A percentile compares a stretch with the other conserved stretches of the same genome.
Conservation (phyloP, 1,140 invertebrate species). For the Thalassaphorura encarpata region DNA sequence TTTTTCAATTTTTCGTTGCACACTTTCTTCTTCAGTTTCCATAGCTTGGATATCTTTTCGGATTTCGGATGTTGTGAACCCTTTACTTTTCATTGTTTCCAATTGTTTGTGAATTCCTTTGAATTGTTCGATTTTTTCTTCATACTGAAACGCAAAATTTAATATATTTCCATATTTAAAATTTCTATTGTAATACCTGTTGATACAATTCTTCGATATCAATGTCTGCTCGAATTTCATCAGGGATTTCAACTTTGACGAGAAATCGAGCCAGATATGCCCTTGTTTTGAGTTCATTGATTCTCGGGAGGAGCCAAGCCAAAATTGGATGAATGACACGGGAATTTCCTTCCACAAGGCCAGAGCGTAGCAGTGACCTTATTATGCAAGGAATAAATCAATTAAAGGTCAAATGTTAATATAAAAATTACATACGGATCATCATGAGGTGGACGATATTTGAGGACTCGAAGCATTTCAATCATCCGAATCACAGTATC, state of each 20-base stretch:
- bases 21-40: constrained; percentile 73
- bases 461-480: constrained; percentile 51
- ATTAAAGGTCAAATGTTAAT: constrained; percentile 12
- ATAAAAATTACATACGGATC: constrained; percentile 31
- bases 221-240: constrained; percentile 64
- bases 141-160: too few species aligned
- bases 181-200: too few species aligned
- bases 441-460: constrained; percentile 55
- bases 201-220: constrained; percentile 60
- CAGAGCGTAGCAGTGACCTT: constrained; percentile 50
- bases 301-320: constrained; percentile 62
- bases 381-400: constrained; percentile 21
- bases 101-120: constrained; percentile 66
- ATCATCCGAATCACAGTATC: constrained; percentile 53
- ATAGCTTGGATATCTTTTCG: constrained; percentile 69
- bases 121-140: constrained; percentile 67
- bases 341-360: constrained; percentile 53
- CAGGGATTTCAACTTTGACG: constrained; percentile 68
- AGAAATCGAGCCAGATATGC: constrained; percentile 67
- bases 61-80: constrained; percentile 50
- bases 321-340: constrained; percentile 67
- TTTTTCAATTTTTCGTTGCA: constrained; percentile 54
- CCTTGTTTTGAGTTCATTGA: constrained; percentile 62
- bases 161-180: too few species aligned
- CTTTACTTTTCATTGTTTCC: constrained; percentile 51